A percentile compares a stretch with the other conserved stretches of the same genome.
These are phyloP conservation scores for Cheilinus undulatus DNA, from an alignment of 2,113 vertebrate genomes.

Conservation along the genomic window DNA sequence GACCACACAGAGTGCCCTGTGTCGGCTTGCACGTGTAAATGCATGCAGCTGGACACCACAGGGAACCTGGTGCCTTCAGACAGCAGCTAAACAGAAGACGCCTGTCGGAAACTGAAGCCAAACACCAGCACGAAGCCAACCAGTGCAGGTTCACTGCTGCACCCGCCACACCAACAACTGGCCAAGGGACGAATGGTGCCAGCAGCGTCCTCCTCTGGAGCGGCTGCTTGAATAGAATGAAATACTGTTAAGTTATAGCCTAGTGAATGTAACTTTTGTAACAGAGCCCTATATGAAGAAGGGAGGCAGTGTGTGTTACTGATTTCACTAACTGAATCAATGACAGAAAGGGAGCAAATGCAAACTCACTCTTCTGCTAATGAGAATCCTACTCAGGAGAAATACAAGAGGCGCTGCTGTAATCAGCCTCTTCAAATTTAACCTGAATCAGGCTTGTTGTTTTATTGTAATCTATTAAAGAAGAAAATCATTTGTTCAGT, in stretches of 20 bases:
- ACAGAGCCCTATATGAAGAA: slow-evolving; percentile 55
- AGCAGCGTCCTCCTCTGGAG: slow-evolving; percentile 32
- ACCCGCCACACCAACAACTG: slow-evolving; percentile 17
- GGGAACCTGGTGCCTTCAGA: slow-evolving; percentile 96
- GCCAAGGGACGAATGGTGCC: slow-evolving; percentile 22
- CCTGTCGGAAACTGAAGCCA: slow-evolving; percentile 32
- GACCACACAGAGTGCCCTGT: slow-evolving; percentile 97
- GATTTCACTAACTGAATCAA: slow-evolving; percentile 65
- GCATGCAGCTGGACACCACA: slow-evolving; percentile 99
- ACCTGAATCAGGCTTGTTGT: slow-evolving; percentile 66
- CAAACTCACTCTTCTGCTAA: slow-evolving; percentile 57
- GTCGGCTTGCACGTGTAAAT: slow-evolving; percentile 96
- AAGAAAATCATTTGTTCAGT: slow-evolving; percentile 27
- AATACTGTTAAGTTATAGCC: slow-evolving; percentile 39
- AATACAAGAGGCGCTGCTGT: slow-evolving; percentile 43
- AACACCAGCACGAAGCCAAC: slow-evolving; percentile 37
- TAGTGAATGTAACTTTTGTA: slow-evolving; percentile 61
- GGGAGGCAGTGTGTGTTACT: slow-evolving; percentile 59
- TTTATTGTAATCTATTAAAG: slow-evolving; percentile 45
- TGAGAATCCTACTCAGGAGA: slow-evolving; percentile 69
- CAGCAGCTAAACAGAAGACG: slow-evolving; percentile 84
- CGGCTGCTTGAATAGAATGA: slow-evolving; percentile 37
- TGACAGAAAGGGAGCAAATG: slow-evolving; percentile 61
- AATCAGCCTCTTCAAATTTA: slow-evolving; percentile 53
- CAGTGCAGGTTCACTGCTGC: slow-evolving; percentile 40